Evolutionary conservation across 2,888 invertebrate genomes (phyloP).

Genomic region (Mantis religiosa): DNA sequence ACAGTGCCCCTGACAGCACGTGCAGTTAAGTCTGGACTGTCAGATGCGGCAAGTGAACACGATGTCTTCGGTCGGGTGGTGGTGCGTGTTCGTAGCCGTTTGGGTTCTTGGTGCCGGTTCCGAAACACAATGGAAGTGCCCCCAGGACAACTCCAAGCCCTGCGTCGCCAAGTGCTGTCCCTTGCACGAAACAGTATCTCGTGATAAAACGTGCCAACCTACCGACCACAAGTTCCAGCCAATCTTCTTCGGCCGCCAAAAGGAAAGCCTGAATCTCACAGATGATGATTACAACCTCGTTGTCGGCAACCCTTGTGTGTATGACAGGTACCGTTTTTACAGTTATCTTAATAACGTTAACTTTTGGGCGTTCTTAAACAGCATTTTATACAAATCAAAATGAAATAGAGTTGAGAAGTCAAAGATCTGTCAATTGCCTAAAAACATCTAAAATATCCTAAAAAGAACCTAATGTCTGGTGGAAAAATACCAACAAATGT

Average conservation of each 20-base stretch:
- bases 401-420: too few relatives aligned
- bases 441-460: too few relatives aligned
- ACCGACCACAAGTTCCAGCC: constrained; percentile 50
- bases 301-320: constrained; percentile 54
- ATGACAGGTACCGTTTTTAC: constrained; percentile 47
- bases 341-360: too few relatives aligned
- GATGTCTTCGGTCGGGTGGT: neutral
- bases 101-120: neutral
- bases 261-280: constrained; percentile 45
- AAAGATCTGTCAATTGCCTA: too few relatives aligned
- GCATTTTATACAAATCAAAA: too few relatives aligned
- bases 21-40: neutral
- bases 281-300: constrained; percentile 52
- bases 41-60: neutral
- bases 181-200: constrained; percentile 48
- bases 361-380: too few relatives aligned
- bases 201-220: constrained; percentile 36
- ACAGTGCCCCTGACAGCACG: neutral
- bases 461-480: too few relatives aligned
- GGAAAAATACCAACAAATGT: too few relatives aligned
- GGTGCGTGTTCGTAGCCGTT: neutral
- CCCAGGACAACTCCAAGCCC: neutral
- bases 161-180: constrained; percentile 52
- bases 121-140: neutral
- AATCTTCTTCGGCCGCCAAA: constrained; percentile 51